Evolutionary conservation across 2,888 invertebrate genomes (phyloP).

Genomic region (Calephelis perditalis): DNA sequence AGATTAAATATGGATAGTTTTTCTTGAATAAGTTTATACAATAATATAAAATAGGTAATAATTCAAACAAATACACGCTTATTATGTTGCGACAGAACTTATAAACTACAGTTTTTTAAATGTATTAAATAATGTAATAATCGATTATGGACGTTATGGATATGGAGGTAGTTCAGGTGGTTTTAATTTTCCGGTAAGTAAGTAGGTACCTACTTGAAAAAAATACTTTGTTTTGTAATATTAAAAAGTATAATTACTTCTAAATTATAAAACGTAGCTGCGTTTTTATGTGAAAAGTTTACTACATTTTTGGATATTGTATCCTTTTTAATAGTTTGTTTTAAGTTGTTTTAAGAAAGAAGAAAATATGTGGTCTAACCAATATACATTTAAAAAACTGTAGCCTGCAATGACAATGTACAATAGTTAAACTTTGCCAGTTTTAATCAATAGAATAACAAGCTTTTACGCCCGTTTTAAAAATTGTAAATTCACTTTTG

Average conservation of each 20-base stretch:
- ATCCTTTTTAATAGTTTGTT: neutral
- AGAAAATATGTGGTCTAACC: slow-evolving; percentile 24
- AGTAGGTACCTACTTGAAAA: too few relatives aligned
- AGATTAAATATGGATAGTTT: slow-evolving; percentile 44
- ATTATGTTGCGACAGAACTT: slow-evolving; percentile 55
- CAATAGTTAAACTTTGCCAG: slow-evolving; percentile 62
- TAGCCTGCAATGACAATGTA: slow-evolving; percentile 44
- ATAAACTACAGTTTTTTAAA: slow-evolving; percentile 13
- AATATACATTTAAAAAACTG: slow-evolving; percentile 29
- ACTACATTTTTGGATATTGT: too few relatives aligned
- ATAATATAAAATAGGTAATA: slow-evolving; percentile 59
- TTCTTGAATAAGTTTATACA: slow-evolving; percentile 46
- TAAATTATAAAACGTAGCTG: too few relatives aligned
- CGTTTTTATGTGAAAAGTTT: too few relatives aligned
- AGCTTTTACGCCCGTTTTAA: slow-evolving; percentile 59
- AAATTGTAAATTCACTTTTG: slow-evolving; percentile 77
- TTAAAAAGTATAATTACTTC: too few relatives aligned
- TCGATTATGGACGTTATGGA: too few relatives aligned
- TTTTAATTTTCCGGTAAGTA: too few relatives aligned
- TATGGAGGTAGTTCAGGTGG: too few relatives aligned
- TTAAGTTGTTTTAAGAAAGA: neutral
- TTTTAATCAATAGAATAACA: slow-evolving; percentile 64
- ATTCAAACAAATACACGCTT: slow-evolving; percentile 59
- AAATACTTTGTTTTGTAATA: too few relatives aligned
- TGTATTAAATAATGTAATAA: neutral